Evolutionary conservation across 2,113 vertebrate species (phyloP), one percentile per base, ranked within the genome.

Genomic region (Capricornis sumatraensis): DNA sequence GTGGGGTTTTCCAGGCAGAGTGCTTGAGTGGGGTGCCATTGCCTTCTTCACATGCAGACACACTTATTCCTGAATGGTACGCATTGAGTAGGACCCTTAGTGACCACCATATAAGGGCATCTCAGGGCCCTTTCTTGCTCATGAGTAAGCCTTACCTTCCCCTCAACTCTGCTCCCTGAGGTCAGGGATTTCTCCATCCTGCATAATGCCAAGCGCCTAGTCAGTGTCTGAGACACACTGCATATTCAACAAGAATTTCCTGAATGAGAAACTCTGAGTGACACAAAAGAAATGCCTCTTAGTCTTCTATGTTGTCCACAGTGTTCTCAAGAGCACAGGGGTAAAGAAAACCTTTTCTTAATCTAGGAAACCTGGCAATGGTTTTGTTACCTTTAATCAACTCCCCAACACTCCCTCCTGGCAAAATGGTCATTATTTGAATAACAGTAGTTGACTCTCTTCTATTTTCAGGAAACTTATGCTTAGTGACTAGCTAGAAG

Each of bases 361-460:
- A 62, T 94, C 84, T 78, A 76, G 87, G 79, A 97, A 97, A 92
- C 50, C 78, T 95, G 91, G 82, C 82, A 82, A 96, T 79, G 89
- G 78, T 87, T 97, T 81, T 95, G 74, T 92, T 91, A 67, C 81
- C 55, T 89, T 91, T 82, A 92, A 94, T 81, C 71, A 93, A 91
- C 53, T 93, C 78, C 88, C 91, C 86, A 93, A 62, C 40, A 82
- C 53, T 60, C 85, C 93, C 91, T 95, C 57, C 30, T 25, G 55
- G 71, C 60, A 94, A 64, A 30, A 83, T 21, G 40, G 89, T 91
- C 87, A 94, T 78, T 36, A 94, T 89, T 91, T 97, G 86, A 94
- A 96, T 96, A 89, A 85, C 11, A 84, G 79, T 74, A 88, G n/a
- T 74, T 23, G 45, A 57, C 5, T 76, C 45, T 87, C 57, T 64